Base-by-base conservation (phyloP, 2,797 vertebrate genomes). In the Scyliorhinus canicula region DNA sequence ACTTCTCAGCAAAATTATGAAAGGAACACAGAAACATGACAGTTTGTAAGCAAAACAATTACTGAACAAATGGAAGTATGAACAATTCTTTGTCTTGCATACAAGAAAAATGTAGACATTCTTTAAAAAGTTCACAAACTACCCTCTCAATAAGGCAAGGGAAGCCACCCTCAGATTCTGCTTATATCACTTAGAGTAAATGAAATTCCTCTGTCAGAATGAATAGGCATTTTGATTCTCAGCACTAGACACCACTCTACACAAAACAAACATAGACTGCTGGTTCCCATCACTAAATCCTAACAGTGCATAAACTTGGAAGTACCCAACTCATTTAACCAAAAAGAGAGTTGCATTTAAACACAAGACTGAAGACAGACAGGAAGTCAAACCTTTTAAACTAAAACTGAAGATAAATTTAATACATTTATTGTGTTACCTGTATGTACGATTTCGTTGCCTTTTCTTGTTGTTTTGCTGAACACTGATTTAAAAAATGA, bases 281-380 rank as follows among this genome's bases (percentile, higher is more conserved):
- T 90, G 86, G 86, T 90, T 90, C 55, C 31, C 52, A 90, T 55
- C 86, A 60, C 86, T 35, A 90, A 90, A 90, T 90, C 52, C 55
- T n/a, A 90, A 90, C 14, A 90, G 31, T 57, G 8, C 35, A 14
- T n/a, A 90, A 90, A 90, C 52, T 11, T 60, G 31, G 31, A 60
- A 90, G 86, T 60, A 40, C 57, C 86, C 52, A 90, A 90, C 35
- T 60, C 55, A 60, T 60, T 90, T 60, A 90, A 90, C 35, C 55
- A 90, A 90, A 90, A 47, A 82, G 4, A 47, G 21, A 90, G 55
- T 35, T n/a, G 12, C 86, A 57, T 60, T 90, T 90, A 60, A 90
- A 40, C 52, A 8, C n/a, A 90, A 90, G n/a, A 40, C 14, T 60
- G 12, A 90, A 90, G 52, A 19, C 12, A 57, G 85, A 57, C 52